Percentiles rank a stretch among this genome's conserved stretches.
Conservation (phyloP, 2,797 vertebrate genomes). For the Sebastes hubbsi region DNA sequence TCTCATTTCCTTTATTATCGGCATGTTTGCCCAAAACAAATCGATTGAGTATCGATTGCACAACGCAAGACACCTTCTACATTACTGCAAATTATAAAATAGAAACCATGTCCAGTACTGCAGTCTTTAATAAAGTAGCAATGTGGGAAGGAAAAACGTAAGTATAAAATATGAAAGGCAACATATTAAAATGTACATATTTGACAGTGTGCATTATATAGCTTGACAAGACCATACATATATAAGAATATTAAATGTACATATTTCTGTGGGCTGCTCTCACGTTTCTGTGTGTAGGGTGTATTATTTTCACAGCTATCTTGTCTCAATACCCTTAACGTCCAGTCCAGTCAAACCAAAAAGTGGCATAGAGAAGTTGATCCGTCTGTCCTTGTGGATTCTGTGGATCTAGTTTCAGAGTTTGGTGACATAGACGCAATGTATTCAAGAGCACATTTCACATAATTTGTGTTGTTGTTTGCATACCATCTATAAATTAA, state of each 20-base stretch:
- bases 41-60: background rate
- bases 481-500: too few species aligned
- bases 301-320: too few species aligned
- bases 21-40: background rate
- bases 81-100: background rate
- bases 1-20: background rate
- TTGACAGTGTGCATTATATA: background rate
- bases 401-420: too few species aligned
- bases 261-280: background rate
- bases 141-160: background rate
- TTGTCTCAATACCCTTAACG: too few species aligned
- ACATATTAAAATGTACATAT: background rate
- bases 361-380: too few species aligned
- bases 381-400: too few species aligned
- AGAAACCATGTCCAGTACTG: background rate
- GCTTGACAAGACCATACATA: background rate
- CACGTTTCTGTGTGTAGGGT: too few species aligned
- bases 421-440: too few species aligned
- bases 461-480: too few species aligned
- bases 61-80: background rate
- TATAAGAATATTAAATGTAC: background rate
- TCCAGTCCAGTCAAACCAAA: too few species aligned
- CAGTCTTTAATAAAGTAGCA: background rate
- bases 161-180: background rate
- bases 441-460: too few species aligned